Conservation (phyloP, 2,888 invertebrate species). For the Timandra comae region DNA sequence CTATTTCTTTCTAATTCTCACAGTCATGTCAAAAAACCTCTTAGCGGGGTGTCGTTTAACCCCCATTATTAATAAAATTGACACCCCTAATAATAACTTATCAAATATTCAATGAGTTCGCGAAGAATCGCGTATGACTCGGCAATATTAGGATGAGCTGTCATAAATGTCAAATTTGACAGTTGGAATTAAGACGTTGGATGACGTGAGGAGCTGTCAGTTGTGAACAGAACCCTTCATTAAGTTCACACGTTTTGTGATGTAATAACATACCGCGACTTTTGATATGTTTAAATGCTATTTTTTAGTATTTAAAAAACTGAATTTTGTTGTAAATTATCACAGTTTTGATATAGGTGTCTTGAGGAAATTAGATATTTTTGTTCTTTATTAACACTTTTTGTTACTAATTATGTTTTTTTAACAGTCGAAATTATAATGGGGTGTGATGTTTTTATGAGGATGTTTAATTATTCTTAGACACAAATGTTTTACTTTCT, state of each 20-base stretch:
- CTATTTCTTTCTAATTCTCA: conserved; percentile 1
- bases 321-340: conserved; percentile 5
- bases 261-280: conserved; percentile 59
- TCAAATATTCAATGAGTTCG: conserved; percentile 49
- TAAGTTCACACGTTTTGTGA: conserved; percentile 57
- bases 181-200: conserved; percentile 56
- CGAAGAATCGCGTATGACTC: conserved; percentile 54
- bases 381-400: too few species aligned
- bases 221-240: conserved; percentile 54
- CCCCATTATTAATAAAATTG: conserved; percentile 45
- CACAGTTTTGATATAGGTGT: too few species aligned
- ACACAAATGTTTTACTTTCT: too few species aligned
- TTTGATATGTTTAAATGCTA: conserved; percentile 14
- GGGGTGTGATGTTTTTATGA: too few species aligned
- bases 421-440: too few species aligned
- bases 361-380: too few species aligned
- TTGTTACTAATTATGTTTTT: too few species aligned
- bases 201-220: conserved; percentile 46
- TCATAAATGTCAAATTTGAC: conserved; percentile 58
- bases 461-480: too few species aligned
- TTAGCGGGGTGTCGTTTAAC: conserved; percentile 12
- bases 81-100: conserved; percentile 60
- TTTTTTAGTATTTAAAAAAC: conserved; percentile 14
- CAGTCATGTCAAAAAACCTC: conserved; percentile 25
- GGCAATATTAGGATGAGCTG: conserved; percentile 38